phyloP scores from a whole-genome alignment of 1,140 invertebrate species.

The Ceratina australensis region DNA sequence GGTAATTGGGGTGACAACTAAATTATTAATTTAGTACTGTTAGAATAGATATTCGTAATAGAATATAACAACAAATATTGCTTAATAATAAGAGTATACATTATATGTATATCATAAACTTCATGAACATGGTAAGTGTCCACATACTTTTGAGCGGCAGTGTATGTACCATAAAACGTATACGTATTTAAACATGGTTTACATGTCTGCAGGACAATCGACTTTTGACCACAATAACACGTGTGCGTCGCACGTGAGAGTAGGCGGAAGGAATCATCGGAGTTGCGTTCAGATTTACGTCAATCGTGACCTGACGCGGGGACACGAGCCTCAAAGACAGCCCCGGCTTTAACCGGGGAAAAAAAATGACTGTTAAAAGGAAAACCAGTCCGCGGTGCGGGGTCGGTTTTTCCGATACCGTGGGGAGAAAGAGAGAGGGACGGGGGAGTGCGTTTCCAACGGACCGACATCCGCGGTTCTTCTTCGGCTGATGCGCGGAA shows the following conservation, averaged over 20 bases:
- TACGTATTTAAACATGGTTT: not conserved
- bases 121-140: too few species aligned
- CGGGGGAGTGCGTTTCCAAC: not conserved
- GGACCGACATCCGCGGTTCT: constrained; percentile 38
- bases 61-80: too few species aligned
- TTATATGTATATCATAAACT: too few species aligned
- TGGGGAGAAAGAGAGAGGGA: constrained; percentile 11
- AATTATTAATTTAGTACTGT: too few species aligned
- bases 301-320: constrained; percentile 57
- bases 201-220: not conserved
- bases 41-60: too few species aligned
- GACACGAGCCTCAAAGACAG: constrained; percentile 51
- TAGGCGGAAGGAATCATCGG: constrained; percentile 59
- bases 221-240: constrained; percentile 55
- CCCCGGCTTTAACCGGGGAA: constrained; percentile 12
- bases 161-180: too few species aligned
- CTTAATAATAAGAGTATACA: too few species aligned
- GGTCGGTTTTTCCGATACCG: constrained; percentile 24
- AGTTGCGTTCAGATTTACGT: constrained; percentile 63
- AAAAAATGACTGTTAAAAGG: constrained; percentile 34
- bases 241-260: constrained; percentile 61
- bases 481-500: constrained; percentile 21
- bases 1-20: too few species aligned
- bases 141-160: too few species aligned
- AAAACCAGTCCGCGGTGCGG: constrained; percentile 25